Evolutionary conservation across 2,113 vertebrate genomes (phyloP).

Genomic region (Ornithorhynchus anatinus): DNA sequence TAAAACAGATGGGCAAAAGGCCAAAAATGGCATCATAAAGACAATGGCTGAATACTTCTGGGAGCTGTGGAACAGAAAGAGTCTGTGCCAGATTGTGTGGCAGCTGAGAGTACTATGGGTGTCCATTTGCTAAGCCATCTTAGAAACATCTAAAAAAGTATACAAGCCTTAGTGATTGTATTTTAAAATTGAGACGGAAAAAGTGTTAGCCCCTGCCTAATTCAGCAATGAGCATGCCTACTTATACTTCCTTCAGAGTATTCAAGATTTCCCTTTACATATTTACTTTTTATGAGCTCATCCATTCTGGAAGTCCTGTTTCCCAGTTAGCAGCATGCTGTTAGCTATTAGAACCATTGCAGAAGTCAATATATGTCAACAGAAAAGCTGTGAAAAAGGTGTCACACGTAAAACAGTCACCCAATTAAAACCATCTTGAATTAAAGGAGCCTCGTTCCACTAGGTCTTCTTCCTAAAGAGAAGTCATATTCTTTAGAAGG

Average conservation of each 20-base stretch:
- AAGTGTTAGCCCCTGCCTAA: not conserved
- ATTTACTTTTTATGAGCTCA: not conserved
- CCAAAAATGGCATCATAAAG: conserved; percentile 46
- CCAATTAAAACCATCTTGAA: not conserved
- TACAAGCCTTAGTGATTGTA: conserved; percentile 33
- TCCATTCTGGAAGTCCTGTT: not conserved
- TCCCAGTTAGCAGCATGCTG: not conserved
- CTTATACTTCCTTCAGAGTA: not conserved
- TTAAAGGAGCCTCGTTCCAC: not conserved
- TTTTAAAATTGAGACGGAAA: conserved; percentile 6
- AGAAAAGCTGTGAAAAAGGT: not conserved
- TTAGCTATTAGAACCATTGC: not conserved
- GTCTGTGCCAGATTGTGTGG: conserved; percentile 58
- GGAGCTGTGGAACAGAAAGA: conserved; percentile 60
- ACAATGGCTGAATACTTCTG: conserved; percentile 50
- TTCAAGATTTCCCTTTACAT: not conserved
- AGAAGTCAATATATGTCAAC: conserved; percentile 5
- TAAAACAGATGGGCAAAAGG: conserved; percentile 65
- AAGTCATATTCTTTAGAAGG: not conserved
- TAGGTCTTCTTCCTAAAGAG: not conserved
- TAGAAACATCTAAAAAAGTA: conserved; percentile 39
- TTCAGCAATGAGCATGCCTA: not conserved
- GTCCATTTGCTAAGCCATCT: conserved; percentile 39
- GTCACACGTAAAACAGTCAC: not conserved
- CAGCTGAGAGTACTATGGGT: conserved; percentile 64